Evolutionary conservation across 2,888 invertebrate species (phyloP), one percentile per base, ranked within the genome.

Genomic region (Augiades crinisus): DNA sequence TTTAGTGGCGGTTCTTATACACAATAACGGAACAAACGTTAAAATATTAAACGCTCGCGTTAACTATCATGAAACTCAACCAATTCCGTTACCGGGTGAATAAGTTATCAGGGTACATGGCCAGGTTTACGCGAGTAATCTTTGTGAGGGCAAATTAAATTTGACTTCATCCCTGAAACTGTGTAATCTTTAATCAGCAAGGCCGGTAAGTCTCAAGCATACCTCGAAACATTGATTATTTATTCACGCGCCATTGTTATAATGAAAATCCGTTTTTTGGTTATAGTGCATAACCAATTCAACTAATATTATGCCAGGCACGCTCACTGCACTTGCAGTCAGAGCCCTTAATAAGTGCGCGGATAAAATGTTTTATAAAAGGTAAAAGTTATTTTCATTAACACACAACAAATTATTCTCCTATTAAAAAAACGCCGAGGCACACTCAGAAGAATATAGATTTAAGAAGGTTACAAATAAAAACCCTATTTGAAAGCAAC

Each of bases 271-370:
- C n/a, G n/a, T n/a, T n/a, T n/a, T n/a, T n/a, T n/a, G n/a, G n/a
- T n/a, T n/a, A n/a, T n/a, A n/a, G 76, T 62, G 72, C 75, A 70
- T 70, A 77, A 81, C 81, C 81, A 71, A 79, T 78, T 70, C 66
- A 74, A 69, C 68, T 75, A 72, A 75, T 72, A 74, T 67, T 65
- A 64, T 64, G 61, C 58, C 63, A 56, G 58, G 60, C 62, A 60
- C 60, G 64, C 65, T 56, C 59, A n/a, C 19, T 5, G 6, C 12
- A 37, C 19, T 30, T 31, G 22, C 37, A 37, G 30, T 51, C 37
- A 51, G 34, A 27, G 24, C 12, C n/a, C 19, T n/a, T n/a, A n/a
- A n/a, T n/a, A n/a, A n/a, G n/a, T 36, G 5, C 19, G 12, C 6
- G 33, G 40, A 41, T 34, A 49, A 43, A 43, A 50, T n/a, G n/a